These are phyloP conservation scores for Drosophila cardini DNA, from an alignment of 1,140 invertebrate species.

Conservation along the genomic window DNA sequence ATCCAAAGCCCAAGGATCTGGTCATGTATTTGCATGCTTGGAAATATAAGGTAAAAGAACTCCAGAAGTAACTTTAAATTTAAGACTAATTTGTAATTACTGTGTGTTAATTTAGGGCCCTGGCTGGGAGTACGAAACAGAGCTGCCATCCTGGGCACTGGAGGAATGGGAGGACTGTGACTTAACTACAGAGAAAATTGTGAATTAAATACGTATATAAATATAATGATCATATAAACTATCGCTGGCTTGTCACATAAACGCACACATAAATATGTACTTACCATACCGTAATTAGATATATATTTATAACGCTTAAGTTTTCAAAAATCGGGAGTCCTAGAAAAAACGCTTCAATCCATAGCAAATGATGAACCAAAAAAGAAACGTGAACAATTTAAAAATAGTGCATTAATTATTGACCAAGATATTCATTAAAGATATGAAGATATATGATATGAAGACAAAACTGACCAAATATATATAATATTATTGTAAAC, in stretches of 20 bases:
- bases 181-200: slow-evolving; percentile 29
- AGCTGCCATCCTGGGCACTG: slow-evolving; percentile 94
- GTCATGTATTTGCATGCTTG: slow-evolving; percentile 98
- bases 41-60: slow-evolving; percentile 91
- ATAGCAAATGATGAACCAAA: slow-evolving; percentile 35
- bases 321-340: slow-evolving; percentile 16
- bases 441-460: slow-evolving; percentile 3
- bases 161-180: slow-evolving; percentile 89
- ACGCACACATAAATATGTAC: not conserved
- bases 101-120: slow-evolving; percentile 87
- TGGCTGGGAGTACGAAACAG: slow-evolving; percentile 95
- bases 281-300: slow-evolving; percentile 6
- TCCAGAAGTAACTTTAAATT: not conserved
- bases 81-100: not conserved
- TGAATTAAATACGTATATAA: slow-evolving; percentile 23
- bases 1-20: slow-evolving; percentile 95
- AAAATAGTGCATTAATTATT: slow-evolving; percentile 35
- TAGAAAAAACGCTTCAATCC: slow-evolving; percentile 18
- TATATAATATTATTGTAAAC: slow-evolving; percentile 27
- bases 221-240: not conserved
- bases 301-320: slow-evolving; percentile 15
- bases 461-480: slow-evolving; percentile 45
- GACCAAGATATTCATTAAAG: slow-evolving; percentile 41
- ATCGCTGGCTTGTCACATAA: slow-evolving; percentile 1
- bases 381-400: slow-evolving; percentile 17